Evolutionary conservation across 2,888 invertebrate genomes (phyloP).

Genomic region (Micoletzkya japonica): DNA sequence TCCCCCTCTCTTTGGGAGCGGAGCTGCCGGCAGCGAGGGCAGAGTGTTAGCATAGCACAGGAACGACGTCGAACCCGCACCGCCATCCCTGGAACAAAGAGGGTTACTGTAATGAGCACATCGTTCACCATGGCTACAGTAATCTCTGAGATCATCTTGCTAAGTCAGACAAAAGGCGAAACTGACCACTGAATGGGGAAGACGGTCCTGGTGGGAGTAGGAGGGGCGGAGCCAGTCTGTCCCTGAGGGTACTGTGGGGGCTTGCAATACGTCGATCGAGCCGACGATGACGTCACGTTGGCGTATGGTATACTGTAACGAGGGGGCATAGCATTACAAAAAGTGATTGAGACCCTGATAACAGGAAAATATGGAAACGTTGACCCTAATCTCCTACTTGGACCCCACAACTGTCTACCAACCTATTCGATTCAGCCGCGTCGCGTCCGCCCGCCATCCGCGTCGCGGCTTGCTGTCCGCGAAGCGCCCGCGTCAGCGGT

Average conservation of each 20-base stretch:
- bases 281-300: slow-evolving; percentile 24
- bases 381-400: neutral
- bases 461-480: slow-evolving; percentile 17
- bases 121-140: neutral
- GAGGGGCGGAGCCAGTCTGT: neutral
- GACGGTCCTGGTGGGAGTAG: slow-evolving; percentile 27
- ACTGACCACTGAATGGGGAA: slow-evolving; percentile 28
- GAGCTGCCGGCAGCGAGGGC: neutral
- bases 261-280: neutral
- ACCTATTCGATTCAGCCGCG: neutral
- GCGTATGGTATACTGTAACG: slow-evolving; percentile 21
- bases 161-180: neutral
- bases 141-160: neutral
- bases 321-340: too few relatives aligned
- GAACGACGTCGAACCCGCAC: slow-evolving; percentile 28
- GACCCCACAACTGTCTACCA: neutral
- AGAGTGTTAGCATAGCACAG: slow-evolving; percentile 28
- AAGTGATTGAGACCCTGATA: too few relatives aligned
- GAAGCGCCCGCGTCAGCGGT: neutral
- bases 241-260: neutral
- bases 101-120: neutral
- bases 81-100: slow-evolving; percentile 23
- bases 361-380: neutral
- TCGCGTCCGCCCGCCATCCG: slow-evolving; percentile 17
- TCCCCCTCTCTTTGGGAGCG: neutral